These are phyloP conservation scores for Hestina assimilis DNA, from an alignment of 1,140 invertebrate genomes.

Conservation along the genomic window DNA sequence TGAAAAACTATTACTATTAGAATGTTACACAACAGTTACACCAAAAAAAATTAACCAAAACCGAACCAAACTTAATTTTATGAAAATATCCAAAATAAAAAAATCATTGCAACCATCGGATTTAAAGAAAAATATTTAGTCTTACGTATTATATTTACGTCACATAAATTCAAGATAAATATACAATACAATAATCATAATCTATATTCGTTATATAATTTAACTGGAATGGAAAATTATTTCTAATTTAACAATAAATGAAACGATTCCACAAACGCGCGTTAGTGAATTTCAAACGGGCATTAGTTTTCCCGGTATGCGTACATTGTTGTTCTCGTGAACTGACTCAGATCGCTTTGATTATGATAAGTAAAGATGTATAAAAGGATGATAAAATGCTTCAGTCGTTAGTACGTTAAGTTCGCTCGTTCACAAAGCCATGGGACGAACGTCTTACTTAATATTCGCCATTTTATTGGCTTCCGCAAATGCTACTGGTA, in stretches of 20 bases:
- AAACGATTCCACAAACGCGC: constrained; percentile 17
- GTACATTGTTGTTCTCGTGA: constrained; percentile 32
- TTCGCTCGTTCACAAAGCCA: constrained; percentile 37
- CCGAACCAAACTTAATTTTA: too few species aligned
- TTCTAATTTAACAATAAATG: constrained; percentile 9
- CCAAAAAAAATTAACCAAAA: too few species aligned
- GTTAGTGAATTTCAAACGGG: constrained; percentile 26
- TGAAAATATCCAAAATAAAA: too few species aligned
- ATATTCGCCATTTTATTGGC: constrained; percentile 45
- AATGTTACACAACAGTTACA: too few species aligned
- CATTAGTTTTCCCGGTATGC: constrained; percentile 39
- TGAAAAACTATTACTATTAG: too few species aligned
- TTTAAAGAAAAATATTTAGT: too few species aligned
- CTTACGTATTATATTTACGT: too few species aligned
- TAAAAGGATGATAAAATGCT: constrained; percentile 51
- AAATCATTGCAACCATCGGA: too few species aligned
- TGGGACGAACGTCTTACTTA: constrained; percentile 42
- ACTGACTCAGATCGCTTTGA: constrained; percentile 35
- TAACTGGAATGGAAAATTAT: background rate
- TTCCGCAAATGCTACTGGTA: constrained; percentile 55
- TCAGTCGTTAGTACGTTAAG: constrained; percentile 39
- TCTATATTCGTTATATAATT: background rate
- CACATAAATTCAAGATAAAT: background rate
- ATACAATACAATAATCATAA: background rate
- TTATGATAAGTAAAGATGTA: constrained; percentile 43